Base-by-base conservation (phyloP, 2,888 invertebrate genomes). In the Catocala sponsa region DNA sequence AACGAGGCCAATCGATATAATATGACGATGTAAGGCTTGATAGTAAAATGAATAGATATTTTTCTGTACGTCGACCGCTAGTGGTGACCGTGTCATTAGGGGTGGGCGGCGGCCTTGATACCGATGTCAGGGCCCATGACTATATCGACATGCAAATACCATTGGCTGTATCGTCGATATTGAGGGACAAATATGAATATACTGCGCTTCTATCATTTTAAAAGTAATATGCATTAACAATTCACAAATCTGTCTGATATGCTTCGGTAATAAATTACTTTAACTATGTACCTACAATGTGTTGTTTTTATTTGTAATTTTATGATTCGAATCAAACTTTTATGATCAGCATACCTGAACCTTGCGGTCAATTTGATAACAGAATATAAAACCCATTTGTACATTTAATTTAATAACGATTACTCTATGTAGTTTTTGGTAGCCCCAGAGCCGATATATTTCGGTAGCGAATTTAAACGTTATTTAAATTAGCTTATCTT, bases 1-100 rank as follows among this genome's bases (percentile, higher is more conserved):
- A 81, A 66, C 80, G 79, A 84, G 86, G 74, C 85, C 6, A 79
- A 87, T 87, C 87, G 76, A 87, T 87, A 70, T 59, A 52, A 70
- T 59, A 52, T 70, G 71, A 63, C 74, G 80, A 79, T 83, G 79
- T 74, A 73, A 49, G 61, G 57, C 54, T 66, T 66, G 77, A 75
- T 75, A 75, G 68, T 73, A 60, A 57, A 72, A 72, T 72, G 68
- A 73, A 76, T 70, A 68, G 61, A 74, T 70, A 64, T 70, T 67
- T 75, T 77, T 75, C 54, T 54, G 54, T 66, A 55, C 62, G 55
- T 54, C 60, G 63, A 52, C 51, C 52, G 55, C 11, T 53, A 38
- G 70, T 63, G 63, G 72, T 74, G 71, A 68, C 77, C 75, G 73
- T 72, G 78, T 81, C 80, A 74, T 79, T 76, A 76, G 61, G 74